Base-by-base conservation (phyloP, 2,113 vertebrate species). In the Octodon degus region DNA sequence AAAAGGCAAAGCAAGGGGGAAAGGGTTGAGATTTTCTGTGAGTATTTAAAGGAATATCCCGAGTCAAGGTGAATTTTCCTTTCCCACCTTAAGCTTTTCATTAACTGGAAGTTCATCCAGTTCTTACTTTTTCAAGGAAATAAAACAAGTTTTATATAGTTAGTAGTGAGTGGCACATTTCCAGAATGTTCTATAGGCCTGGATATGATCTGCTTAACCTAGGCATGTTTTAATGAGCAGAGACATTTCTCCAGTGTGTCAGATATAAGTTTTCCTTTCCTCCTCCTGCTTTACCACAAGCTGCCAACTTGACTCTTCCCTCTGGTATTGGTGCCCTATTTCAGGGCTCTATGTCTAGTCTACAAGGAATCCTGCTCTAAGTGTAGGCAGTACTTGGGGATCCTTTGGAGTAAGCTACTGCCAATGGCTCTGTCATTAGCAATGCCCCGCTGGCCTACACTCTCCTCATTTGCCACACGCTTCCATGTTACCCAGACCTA, bases 11-110 rank as follows among this genome's bases (percentile, higher is more conserved):
- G 91, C 93, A 96, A 96, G n/a, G 55, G 32, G 32, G 27, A 87
- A 92, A 81, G 89, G 34, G 20, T 77, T 91, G 50, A 74, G 74
- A 72, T 96, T 94, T 95, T 83, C 93, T 85, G 20, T 81, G 20
- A 79, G n/a, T 93, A 37, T 91, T 82, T 91, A 90, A 92, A 92
- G 90, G 62, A 40, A 80, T 63, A 84, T 93, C 72, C 86, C 27
- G 55, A 74, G 68, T 88, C 79, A 7, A 93, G 92, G 86, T 43
- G 93, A 92, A 12, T 62, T 77, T 92, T 80, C n/a, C 68, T 92
- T 86, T 76, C 63, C 77, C 58, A 89, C 82, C 67, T 77, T 94
- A 84, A 82, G 82, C 27, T 96, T 97, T 96, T 97, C 93, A 91
- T 95, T 94, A 96, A 91, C 86, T 86, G 70, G 37, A 81, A 94